Base-by-base conservation (phyloP, 2,888 invertebrate species). In the Listrodromus nycthemerus region DNA sequence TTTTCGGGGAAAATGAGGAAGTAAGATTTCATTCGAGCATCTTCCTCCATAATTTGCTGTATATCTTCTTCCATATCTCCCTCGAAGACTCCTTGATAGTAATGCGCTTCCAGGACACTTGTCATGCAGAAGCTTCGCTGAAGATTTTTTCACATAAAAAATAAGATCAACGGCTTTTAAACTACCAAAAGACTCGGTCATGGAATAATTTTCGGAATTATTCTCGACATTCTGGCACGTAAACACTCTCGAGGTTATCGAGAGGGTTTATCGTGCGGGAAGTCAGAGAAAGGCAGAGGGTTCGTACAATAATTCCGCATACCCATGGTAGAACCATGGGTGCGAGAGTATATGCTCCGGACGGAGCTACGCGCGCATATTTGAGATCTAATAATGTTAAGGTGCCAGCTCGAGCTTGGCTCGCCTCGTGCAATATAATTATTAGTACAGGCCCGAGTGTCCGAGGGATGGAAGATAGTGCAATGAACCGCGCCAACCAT, bases 221-320 rank as follows among this genome's bases (percentile, higher is more conserved):
- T 80, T 45, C 77, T 70, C 37, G 63, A 78, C 67, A 84, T 84
- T 80, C 80, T 48, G 24, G 30, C 83, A 77, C 83, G 83, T 69
- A 67, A 80, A 45, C 61, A 67, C 76, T 69, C 30, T 73, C 52
- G 73, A 80, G 67, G 67, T 73, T 73, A 63, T 76, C 76, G 41
- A 30, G 41, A 70, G 41, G 66, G 48, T 58, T 77, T 73, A 76
- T 27, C 37, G 52, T 61, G 45, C 27, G 77, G 61, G 61, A 45
- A 33, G 24, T n/a, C 13, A 10, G 58, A 76, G 66, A n/a, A 30
- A 52, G 58, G n/a, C 10, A 27, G 67, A 52, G 55, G 37, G 8
- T 10, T 63, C 66, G 48, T 52, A 52, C 76, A 80, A 83, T 83
- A 67, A 80, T 83, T 83, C 16, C 80, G 80, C 83, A 83, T 83